Evolutionary conservation across 2,113 vertebrate species (phyloP).

Genomic region (Siphamia tubifer): DNA sequence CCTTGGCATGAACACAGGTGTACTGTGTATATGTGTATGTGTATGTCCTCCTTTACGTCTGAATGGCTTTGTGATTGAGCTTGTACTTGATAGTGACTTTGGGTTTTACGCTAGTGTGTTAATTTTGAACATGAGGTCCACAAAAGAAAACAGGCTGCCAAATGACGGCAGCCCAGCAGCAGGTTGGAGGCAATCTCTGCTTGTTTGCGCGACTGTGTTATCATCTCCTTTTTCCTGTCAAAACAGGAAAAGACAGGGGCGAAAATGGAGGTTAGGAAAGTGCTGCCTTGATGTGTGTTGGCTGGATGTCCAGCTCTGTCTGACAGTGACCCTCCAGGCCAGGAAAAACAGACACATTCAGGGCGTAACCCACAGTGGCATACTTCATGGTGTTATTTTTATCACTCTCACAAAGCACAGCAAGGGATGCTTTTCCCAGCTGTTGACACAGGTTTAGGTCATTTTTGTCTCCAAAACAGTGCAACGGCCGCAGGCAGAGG

Average conservation of each 20-base stretch:
- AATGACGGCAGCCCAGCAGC: slow-evolving; percentile 51
- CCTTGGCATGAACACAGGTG: slow-evolving; percentile 38
- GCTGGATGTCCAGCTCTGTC: slow-evolving; percentile 60
- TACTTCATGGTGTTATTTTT: slow-evolving; percentile 70
- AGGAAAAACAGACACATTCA: slow-evolving; percentile 70
- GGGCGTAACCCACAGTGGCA: slow-evolving; percentile 61
- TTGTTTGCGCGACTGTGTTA: slow-evolving; percentile 74
- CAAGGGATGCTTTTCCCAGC: slow-evolving; percentile 72
- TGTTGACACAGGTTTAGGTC: slow-evolving; percentile 71
- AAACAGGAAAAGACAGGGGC: slow-evolving; percentile 78
- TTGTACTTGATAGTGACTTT: slow-evolving; percentile 10
- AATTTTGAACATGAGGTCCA: slow-evolving; percentile 40
- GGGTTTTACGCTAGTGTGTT: slow-evolving; percentile 5
- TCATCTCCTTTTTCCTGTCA: slow-evolving; percentile 80
- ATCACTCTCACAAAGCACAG: slow-evolving; percentile 68
- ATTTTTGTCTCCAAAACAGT: slow-evolving; percentile 59
- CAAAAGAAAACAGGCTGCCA: slow-evolving; percentile 56
- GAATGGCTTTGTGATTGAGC: slow-evolving; percentile 2
- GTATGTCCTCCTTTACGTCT: slow-evolving; percentile 2
- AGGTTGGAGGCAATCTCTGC: slow-evolving; percentile 59
- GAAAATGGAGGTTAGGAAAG: slow-evolving; percentile 76
- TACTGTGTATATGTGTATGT: not conserved
- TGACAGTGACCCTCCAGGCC: slow-evolving; percentile 63
- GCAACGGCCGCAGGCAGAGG: slow-evolving; percentile 3
- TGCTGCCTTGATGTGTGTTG: slow-evolving; percentile 73